Conservation (phyloP, 64 coral and sea anemone species). For the Pocillopora verrucosa region DNA sequence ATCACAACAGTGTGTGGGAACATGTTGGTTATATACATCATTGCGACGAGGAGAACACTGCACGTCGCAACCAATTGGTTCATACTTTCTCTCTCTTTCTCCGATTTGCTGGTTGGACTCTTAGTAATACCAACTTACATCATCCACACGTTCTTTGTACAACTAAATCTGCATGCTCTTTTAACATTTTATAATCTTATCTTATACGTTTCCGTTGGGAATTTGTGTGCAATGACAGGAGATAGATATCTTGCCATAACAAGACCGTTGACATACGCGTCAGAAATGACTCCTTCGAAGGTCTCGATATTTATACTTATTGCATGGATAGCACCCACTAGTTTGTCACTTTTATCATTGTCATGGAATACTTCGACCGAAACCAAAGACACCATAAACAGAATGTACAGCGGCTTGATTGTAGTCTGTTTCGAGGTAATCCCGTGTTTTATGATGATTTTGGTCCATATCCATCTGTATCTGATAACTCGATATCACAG, state of each 20-base stretch:
- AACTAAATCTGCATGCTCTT: background rate
- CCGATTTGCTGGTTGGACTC: conserved; percentile 43
- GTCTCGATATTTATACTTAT: conserved; percentile 3
- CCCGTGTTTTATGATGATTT: conserved; percentile 4
- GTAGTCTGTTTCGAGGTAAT: background rate
- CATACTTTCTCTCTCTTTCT: conserved; percentile 53
- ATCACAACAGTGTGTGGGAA: conserved; percentile 55
- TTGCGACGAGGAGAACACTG: conserved; percentile 24
- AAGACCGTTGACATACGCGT: conserved; percentile 1
- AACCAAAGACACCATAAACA: background rate
- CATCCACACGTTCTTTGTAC: conserved; percentile 24
- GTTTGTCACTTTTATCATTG: background rate
- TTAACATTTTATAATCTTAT: conserved; percentile 40
- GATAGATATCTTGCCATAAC: conserved; percentile 60
- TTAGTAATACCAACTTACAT: conserved; percentile 53
- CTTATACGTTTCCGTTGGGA: conserved; percentile 61
- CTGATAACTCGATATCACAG: background rate
- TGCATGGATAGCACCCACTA: background rate
- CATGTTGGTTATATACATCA: conserved; percentile 36
- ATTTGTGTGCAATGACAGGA: conserved; percentile 65
- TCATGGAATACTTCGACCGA: background rate
- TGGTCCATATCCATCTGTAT: background rate
- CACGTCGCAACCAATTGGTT: conserved; percentile 65
- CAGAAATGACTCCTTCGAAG: background rate
- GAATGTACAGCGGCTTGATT: background rate